Conservation (phyloP, 2,888 invertebrate species). For the Drosophila picticornis region DNA sequence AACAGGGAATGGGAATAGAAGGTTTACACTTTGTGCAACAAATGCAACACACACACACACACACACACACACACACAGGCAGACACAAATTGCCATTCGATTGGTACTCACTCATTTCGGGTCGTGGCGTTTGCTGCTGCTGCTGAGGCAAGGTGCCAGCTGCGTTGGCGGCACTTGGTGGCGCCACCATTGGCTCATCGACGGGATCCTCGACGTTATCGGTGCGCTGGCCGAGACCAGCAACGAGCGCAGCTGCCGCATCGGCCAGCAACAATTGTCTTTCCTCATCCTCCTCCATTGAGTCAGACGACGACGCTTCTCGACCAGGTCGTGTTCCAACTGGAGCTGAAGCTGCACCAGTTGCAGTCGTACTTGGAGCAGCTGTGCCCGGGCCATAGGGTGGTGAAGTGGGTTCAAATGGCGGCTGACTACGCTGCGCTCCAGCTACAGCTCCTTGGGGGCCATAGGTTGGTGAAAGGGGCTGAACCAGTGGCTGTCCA, state of each 20-base stretch:
- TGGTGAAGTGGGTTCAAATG: not conserved
- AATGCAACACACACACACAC: not conserved
- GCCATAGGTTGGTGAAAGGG: not conserved
- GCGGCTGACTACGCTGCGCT: not conserved
- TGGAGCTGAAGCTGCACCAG: not conserved
- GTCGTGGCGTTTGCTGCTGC: slow-evolving; percentile 26
- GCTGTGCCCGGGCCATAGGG: not conserved
- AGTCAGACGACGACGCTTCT: not conserved
- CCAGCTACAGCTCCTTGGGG: not conserved
- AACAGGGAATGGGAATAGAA: slow-evolving; percentile 10
- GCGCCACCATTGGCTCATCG: slow-evolving; percentile 75
- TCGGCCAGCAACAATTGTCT: slow-evolving; percentile 15
- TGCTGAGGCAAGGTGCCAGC: slow-evolving; percentile 23
- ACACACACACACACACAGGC: not conserved
- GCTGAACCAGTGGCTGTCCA: not conserved
- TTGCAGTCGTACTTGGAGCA: too few species aligned
- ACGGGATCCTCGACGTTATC: slow-evolving; percentile 77
- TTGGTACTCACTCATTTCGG: slow-evolving; percentile 54
- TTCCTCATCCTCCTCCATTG: slow-evolving; percentile 1
- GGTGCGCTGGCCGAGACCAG: slow-evolving; percentile 24
- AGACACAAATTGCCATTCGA: not conserved
- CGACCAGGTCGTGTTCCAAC: not conserved
- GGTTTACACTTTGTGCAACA: not conserved
- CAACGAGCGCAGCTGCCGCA: slow-evolving; percentile 52
- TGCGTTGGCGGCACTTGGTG: slow-evolving; percentile 1